These are phyloP conservation scores for Tetragonula clypearis DNA, from an alignment of 1,140 invertebrate genomes.

Conservation along the genomic window DNA sequence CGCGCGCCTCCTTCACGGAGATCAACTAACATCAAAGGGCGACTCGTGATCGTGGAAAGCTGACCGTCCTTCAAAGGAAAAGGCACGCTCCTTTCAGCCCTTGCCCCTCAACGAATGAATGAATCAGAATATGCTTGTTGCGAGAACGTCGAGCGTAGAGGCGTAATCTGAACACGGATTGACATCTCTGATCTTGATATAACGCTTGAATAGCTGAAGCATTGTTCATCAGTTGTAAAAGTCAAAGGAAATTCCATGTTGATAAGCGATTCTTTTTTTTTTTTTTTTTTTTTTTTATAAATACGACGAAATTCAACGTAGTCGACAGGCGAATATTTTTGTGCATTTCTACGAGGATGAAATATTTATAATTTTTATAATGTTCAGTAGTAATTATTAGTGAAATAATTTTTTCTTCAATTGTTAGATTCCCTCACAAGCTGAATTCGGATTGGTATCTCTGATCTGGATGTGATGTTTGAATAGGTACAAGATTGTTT, in stretches of 20 bases:
- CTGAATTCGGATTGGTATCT: not conserved
- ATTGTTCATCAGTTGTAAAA: not conserved
- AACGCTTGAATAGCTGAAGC: not conserved
- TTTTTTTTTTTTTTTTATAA: too few relatives aligned
- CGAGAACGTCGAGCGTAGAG: too few relatives aligned
- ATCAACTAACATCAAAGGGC: constrained; percentile 12
- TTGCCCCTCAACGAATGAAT: too few relatives aligned
- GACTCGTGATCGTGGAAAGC: not conserved
- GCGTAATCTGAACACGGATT: not conserved
- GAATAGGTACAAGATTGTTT: not conserved
- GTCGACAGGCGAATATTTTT: too few relatives aligned
- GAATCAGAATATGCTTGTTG: not conserved
- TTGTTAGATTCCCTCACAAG: too few relatives aligned
- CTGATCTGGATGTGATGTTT: not conserved
- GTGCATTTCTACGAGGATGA: too few relatives aligned
- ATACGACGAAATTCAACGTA: too few relatives aligned
- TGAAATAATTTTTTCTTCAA: too few relatives aligned
- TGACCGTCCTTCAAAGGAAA: not conserved
- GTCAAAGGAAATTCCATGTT: too few relatives aligned
- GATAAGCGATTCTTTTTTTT: too few relatives aligned
- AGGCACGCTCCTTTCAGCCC: not conserved
- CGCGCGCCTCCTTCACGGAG: not conserved
- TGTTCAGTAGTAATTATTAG: too few relatives aligned
- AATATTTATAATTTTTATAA: too few relatives aligned
- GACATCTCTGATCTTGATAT: not conserved